Conservation (phyloP, 2,113 vertebrate species). For the Passer domesticus region DNA sequence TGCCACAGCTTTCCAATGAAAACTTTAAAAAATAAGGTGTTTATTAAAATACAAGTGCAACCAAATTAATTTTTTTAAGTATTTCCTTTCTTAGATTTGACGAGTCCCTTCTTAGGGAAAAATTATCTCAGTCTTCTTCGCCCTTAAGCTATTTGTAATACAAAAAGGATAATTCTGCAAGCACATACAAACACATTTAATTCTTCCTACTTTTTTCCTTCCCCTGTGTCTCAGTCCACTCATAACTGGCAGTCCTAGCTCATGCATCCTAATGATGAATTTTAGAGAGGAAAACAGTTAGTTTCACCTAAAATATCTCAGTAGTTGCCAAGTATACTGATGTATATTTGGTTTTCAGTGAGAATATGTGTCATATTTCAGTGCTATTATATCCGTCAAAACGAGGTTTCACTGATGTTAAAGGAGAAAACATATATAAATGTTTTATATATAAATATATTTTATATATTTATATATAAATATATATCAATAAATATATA, state of each 20-base stretch:
- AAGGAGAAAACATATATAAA: neutral
- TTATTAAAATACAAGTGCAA: neutral
- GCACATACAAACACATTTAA: neutral
- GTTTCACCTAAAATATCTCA: neutral
- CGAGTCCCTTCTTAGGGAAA: neutral
- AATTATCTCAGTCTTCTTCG: neutral
- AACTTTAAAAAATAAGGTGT: neutral
- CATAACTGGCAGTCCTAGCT: neutral
- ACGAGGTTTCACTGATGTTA: neutral
- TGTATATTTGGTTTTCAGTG: neutral
- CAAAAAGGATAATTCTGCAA: neutral
- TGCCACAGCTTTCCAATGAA: neutral
- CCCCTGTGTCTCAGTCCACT: neutral
- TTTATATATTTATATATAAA: no score
- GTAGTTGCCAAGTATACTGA: neutral
- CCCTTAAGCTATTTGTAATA: neutral
- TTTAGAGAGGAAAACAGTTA: neutral
- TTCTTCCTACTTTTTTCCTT: neutral
- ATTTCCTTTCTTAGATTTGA: neutral
- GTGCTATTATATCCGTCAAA: neutral
- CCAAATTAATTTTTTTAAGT: neutral
- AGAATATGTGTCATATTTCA: neutral
- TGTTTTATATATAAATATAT: no score
- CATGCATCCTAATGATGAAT: neutral
- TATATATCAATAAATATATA: no score